Conservation (phyloP, 2,888 invertebrate genomes). For the Troides helena region DNA sequence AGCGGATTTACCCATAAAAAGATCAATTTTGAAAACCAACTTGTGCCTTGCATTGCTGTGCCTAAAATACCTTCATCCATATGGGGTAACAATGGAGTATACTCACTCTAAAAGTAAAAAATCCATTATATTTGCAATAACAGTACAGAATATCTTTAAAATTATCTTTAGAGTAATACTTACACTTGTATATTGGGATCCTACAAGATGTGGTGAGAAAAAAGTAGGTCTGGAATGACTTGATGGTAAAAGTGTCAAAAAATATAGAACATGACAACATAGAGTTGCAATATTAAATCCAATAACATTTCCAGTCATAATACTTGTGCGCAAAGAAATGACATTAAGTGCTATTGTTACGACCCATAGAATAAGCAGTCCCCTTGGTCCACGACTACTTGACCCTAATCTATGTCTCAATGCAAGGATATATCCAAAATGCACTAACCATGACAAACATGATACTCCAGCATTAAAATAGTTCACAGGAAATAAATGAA, state of each 20-base stretch:
- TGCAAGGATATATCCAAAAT: slow-evolving; percentile 87
- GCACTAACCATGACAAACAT: slow-evolving; percentile 89
- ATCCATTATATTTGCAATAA: not conserved
- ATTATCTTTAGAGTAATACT: slow-evolving; percentile 39
- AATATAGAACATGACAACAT: slow-evolving; percentile 84
- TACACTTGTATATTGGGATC: slow-evolving; percentile 78
- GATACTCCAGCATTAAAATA: slow-evolving; percentile 86
- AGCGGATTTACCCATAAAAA: slow-evolving; percentile 94
- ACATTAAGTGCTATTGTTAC: slow-evolving; percentile 83
- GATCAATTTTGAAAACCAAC: slow-evolving; percentile 85
- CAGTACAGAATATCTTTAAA: not conserved
- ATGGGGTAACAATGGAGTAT: slow-evolving; percentile 82
- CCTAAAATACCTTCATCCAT: slow-evolving; percentile 88
- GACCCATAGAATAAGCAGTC: slow-evolving; percentile 85
- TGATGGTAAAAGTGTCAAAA: slow-evolving; percentile 85
- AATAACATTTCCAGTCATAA: slow-evolving; percentile 63
- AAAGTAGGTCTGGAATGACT: slow-evolving; percentile 71
- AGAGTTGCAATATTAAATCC: slow-evolving; percentile 82
- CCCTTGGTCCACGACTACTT: slow-evolving; percentile 87
- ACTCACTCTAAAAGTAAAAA: slow-evolving; percentile 76
- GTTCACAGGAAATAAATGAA: slow-evolving; percentile 82
- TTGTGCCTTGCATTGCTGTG: slow-evolving; percentile 88
- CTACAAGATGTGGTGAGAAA: slow-evolving; percentile 71
- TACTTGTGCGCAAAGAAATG: slow-evolving; percentile 84
- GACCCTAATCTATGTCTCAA: slow-evolving; percentile 82